Evolutionary conservation across 1,140 invertebrate genomes (phyloP).

Genomic region (Diorhabda elongata): DNA sequence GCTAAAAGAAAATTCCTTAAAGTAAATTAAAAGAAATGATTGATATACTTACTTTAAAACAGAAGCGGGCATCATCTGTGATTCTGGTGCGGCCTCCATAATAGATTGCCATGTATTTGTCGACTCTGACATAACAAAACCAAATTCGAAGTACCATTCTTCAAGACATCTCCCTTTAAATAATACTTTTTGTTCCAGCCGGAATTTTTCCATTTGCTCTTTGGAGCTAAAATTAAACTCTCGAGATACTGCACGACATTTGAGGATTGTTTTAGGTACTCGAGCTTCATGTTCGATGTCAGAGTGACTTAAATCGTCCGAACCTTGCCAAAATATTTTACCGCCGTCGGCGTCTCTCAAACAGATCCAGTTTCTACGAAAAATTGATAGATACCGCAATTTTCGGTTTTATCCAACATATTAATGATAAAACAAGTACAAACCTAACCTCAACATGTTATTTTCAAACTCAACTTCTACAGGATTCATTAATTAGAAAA

Average conservation of each 20-base stretch:
- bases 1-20: conserved; percentile 57
- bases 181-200: conserved; percentile 82
- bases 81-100: conserved; percentile 97
- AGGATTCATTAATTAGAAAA: background rate
- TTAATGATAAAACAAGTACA: background rate
- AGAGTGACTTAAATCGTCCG: conserved; percentile 90
- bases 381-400: background rate
- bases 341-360: conserved; percentile 92
- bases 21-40: too few relatives aligned
- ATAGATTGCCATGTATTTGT: conserved; percentile 99
- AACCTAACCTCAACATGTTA: background rate
- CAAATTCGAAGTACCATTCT: conserved; percentile 99
- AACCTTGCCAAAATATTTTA: conserved; percentile 95
- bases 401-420: too few relatives aligned
- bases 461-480: background rate
- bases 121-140: conserved; percentile 96
- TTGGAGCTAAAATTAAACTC: conserved; percentile 98
- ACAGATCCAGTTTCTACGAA: conserved; percentile 94
- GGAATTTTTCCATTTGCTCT: conserved; percentile 94
- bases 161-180: conserved; percentile 81
- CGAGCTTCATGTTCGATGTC: conserved; percentile 91
- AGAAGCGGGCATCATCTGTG: conserved; percentile 99
- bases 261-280: conserved; percentile 94
- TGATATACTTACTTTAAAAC: conserved; percentile 75
- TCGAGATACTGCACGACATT: conserved; percentile 90